Conservation (phyloP, 2,797 vertebrate species). For the Diplodus puntazzo region DNA sequence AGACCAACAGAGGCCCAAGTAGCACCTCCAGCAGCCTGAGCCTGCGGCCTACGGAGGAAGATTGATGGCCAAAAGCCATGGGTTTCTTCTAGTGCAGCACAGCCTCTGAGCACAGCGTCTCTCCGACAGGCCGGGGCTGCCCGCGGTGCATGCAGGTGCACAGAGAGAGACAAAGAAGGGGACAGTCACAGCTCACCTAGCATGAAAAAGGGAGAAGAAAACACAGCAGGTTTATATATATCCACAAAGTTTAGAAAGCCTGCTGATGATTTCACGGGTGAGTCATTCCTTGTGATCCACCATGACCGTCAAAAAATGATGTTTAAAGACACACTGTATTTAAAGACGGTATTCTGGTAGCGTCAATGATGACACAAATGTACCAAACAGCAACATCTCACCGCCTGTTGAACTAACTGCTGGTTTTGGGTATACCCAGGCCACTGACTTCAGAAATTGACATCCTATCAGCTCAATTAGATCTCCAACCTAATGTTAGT, state of each 20-base stretch:
- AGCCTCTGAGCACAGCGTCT: conserved; percentile 72
- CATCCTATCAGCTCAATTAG: no score
- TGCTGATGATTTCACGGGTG: neutral
- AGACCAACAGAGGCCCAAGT: conserved; percentile 86
- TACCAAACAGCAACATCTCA: no score
- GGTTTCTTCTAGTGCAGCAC: conserved; percentile 72
- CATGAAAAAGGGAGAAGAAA: conserved; percentile 8
- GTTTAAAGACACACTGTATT: no score
- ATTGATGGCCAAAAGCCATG: conserved; percentile 76
- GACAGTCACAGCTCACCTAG: conserved; percentile 78
- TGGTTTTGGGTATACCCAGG: no score
- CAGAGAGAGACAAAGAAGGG: conserved; percentile 62
- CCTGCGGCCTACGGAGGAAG: conserved; percentile 88
- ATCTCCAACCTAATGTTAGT: no score
- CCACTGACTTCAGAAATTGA: no score
- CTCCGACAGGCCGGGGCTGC: conserved; percentile 66
- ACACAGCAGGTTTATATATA: neutral
- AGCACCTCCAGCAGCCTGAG: conserved; percentile 83
- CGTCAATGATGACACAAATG: no score
- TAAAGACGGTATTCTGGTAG: no score
- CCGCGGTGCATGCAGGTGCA: conserved; percentile 73
- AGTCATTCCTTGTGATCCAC: neutral
- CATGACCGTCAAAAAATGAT: neutral
- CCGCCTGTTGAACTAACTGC: no score
- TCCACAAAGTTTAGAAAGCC: neutral